A percentile compares a stretch with the other conserved stretches of the same genome.
These are phyloP conservation scores for Conus canariensis DNA, from an alignment of 2,888 invertebrate genomes.

Conservation along the genomic window DNA sequence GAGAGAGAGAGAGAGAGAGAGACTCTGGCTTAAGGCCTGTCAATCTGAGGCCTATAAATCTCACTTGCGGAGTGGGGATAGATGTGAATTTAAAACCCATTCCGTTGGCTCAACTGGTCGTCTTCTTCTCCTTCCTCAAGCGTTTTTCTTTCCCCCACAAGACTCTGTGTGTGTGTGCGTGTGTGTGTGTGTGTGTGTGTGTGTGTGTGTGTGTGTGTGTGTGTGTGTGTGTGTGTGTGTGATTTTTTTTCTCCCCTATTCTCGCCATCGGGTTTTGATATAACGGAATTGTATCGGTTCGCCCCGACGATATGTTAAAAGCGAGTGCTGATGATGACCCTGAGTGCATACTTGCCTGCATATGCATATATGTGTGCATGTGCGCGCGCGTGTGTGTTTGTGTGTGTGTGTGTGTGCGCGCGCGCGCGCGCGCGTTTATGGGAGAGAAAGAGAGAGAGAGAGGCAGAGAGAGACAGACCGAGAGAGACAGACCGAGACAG, in stretches of 20 bases:
- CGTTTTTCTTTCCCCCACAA: neutral
- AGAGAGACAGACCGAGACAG: neutral
- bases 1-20: too few species aligned
- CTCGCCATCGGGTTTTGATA: neutral
- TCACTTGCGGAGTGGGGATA: neutral
- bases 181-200: too few species aligned
- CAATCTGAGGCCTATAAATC: neutral
- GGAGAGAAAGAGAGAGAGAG: neutral
- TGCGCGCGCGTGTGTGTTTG: neutral
- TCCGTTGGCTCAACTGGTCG: neutral
- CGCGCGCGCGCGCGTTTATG: neutral
- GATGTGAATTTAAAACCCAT: slow-evolving; percentile 1
- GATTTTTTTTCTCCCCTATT: neutral
- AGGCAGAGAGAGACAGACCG: neutral
- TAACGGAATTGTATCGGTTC: neutral
- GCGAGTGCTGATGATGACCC: too few species aligned
- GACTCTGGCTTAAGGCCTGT: neutral
- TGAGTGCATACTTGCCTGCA: neutral
- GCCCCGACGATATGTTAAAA: neutral
- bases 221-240: too few species aligned
- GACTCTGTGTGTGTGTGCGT: too few species aligned
- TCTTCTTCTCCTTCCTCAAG: neutral
- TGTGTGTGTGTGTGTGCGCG: neutral
- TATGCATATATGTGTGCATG: neutral
- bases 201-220: too few species aligned